These are phyloP conservation scores for Himalopsyche kuldschensis DNA, from an alignment of 2,888 invertebrate species.

Conservation along the genomic window DNA sequence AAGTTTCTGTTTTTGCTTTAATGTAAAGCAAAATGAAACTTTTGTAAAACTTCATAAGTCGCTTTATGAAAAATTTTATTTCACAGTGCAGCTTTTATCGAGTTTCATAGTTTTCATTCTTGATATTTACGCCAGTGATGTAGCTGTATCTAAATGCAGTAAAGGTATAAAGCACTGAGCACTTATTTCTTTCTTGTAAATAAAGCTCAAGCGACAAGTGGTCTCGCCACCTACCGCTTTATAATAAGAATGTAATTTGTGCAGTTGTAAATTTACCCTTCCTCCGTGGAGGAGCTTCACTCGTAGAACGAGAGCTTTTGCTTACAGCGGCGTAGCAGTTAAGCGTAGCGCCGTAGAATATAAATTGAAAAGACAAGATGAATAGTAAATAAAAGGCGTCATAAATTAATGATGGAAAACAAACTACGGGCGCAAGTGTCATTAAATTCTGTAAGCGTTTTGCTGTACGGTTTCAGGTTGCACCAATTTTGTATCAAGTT, in stretches of 20 bases:
- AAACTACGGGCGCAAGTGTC: too few species aligned
- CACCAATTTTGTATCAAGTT: too few species aligned
- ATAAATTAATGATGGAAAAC: too few species aligned
- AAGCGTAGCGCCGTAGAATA: not conserved
- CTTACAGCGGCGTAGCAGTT: not conserved
- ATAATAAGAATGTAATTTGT: slow-evolving; percentile 20
- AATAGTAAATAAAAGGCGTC: not conserved
- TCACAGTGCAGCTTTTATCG: not conserved
- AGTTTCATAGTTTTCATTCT: not conserved
- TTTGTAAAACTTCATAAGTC: not conserved
- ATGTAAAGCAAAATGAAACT: not conserved
- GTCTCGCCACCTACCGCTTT: not conserved
- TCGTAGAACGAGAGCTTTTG: not conserved
- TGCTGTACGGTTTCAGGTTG: too few species aligned
- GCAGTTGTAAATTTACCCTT: slow-evolving; percentile 10
- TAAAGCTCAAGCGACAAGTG: not conserved
- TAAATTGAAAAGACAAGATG: not conserved
- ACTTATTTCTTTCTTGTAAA: not conserved
- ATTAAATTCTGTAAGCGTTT: too few species aligned
- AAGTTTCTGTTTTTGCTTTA: too few species aligned
- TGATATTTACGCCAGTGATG: not conserved
- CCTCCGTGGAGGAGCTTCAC: not conserved
- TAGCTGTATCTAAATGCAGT: not conserved
- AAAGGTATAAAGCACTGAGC: not conserved
- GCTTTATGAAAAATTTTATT: too few species aligned